These are phyloP conservation scores for Diarsia mendica DNA, from an alignment of 2,888 invertebrate species.

Conservation along the genomic window DNA sequence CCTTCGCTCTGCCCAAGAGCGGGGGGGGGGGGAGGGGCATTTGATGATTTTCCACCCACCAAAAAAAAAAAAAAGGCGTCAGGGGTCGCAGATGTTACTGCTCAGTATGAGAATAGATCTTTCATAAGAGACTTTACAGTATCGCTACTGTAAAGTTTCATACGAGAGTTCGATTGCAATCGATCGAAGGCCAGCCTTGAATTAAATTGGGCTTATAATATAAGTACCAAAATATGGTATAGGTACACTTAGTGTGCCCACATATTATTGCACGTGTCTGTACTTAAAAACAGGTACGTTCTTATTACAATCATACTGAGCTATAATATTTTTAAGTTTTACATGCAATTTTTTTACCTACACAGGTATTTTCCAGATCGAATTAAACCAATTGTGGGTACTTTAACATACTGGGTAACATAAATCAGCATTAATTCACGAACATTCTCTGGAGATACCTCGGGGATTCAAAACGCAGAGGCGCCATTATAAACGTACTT, in stretches of 20 bases:
- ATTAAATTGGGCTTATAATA: too few relatives aligned
- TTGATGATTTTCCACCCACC: too few relatives aligned
- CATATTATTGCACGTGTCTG: background rate
- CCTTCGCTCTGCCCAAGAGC: too few relatives aligned
- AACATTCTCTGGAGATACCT: conserved; percentile 44
- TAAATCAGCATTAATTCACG: conserved; percentile 58
- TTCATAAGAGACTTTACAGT: too few relatives aligned
- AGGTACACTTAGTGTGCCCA: too few relatives aligned
- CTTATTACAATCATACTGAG: too few relatives aligned
- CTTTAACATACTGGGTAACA: conserved; percentile 29
- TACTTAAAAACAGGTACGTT: background rate
- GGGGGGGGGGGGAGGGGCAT: too few relatives aligned
- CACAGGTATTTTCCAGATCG: conserved; percentile 7
- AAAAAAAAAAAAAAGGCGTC: too few relatives aligned
- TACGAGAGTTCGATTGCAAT: too few relatives aligned
- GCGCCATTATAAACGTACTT: conserved; percentile 43
- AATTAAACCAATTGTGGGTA: conserved; percentile 17
- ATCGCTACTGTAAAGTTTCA: too few relatives aligned
- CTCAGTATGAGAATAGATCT: too few relatives aligned
- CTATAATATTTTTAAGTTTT: background rate
- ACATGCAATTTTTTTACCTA: background rate
- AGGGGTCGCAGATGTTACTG: background rate
- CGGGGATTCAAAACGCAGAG: conserved; percentile 43
- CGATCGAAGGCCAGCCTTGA: background rate
- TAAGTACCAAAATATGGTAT: background rate